Evolutionary conservation across 2,113 vertebrate species (phyloP), one percentile per base, ranked within the genome.

Genomic region (Elephas maximus): DNA sequence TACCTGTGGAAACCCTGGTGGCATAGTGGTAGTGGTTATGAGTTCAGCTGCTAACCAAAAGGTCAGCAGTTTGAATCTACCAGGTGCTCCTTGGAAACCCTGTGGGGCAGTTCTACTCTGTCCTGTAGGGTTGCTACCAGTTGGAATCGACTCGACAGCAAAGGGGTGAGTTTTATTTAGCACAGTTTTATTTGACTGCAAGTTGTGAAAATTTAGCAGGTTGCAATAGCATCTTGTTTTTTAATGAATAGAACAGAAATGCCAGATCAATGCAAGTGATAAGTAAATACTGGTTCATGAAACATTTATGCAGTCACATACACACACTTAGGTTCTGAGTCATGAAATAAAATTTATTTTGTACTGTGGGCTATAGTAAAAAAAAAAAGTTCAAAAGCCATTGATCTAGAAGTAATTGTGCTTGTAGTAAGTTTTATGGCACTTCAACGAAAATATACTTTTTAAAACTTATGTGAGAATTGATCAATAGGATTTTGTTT

Each of bases 191-290:
- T 85, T 89, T 86, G 57, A 45, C 10, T 45, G 30, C 9, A 90
- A 80, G 44, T n/a, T 92, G 4, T 90, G 65, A 90, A 93, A 80
- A 93, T 53, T 80, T 80, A 93, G 28, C 62, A 51, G 60, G 37
- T 73, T n/a, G 62, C 41, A 91, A 85, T 14, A 85, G 30, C 33
- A 80, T 63, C 14, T 8, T 73, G 63, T 44, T 76, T 69, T n/a
- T 62, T 79, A 86, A 80, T 33, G 12, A 79, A 79, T 2, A 79
- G 51, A 51, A 73, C 63, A 94, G 84, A 84, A 77, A 62, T 60
- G 48, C 62, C 62, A 91, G 41, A 85, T 18, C 9, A 62, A 78
- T 57, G 69, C 26, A 80, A 51, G 24, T 63, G 26, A 92, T 48
- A 62, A 89, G 30, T 44, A 74, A 87, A 92, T 41, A 77, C 15